These are phyloP conservation scores for Coracopsis vasa DNA, from an alignment of 2,113 vertebrate species.

Conservation along the genomic window DNA sequence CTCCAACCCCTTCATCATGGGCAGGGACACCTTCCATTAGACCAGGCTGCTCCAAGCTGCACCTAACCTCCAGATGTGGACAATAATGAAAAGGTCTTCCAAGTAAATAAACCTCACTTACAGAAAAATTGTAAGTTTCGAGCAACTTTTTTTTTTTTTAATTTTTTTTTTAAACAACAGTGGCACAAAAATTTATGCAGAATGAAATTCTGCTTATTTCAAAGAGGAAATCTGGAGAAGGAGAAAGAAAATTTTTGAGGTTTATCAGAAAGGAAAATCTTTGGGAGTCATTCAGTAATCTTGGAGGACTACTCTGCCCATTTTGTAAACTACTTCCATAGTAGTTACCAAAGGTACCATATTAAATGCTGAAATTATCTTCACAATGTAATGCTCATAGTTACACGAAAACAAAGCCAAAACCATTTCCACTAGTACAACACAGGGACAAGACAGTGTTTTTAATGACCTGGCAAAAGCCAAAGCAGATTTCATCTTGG, in stretches of 20 bases:
- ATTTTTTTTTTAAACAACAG: neutral
- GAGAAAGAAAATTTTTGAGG: neutral
- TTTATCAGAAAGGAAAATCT: neutral
- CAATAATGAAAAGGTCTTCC: neutral
- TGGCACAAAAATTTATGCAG: neutral
- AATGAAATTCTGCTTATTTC: neutral
- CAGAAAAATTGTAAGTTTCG: neutral
- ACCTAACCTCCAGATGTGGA: neutral
- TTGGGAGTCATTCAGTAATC: neutral
- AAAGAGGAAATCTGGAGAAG: neutral
- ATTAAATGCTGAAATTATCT: neutral
- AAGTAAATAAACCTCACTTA: neutral
- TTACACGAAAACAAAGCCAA: neutral
- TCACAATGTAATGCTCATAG: neutral
- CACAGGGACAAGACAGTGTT: neutral
- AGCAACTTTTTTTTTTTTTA: neutral
- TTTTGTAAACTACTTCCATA: neutral
- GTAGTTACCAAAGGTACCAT: neutral
- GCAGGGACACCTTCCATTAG: neutral
- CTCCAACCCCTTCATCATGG: neutral
- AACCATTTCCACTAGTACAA: neutral
- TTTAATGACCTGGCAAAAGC: neutral
- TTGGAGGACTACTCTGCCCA: neutral
- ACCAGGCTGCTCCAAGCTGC: neutral
- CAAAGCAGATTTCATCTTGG: neutral